Conservation (phyloP, 1,140 invertebrate species). For the Neodiprion fabricii region DNA sequence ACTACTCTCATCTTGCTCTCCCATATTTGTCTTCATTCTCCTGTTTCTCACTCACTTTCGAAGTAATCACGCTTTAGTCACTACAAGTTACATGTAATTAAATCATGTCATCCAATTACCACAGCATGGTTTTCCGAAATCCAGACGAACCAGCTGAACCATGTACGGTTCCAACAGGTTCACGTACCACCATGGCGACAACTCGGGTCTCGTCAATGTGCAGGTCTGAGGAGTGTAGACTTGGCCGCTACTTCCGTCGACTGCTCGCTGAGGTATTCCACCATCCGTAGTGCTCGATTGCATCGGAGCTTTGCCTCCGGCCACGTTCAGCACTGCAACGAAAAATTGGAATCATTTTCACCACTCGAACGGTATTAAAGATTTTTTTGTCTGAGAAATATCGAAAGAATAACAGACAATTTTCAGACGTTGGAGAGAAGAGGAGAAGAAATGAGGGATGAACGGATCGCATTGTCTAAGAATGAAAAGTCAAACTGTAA, state of each 20-base stretch:
- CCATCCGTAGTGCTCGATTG: constrained; percentile 85
- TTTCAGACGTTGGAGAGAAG: too few species aligned
- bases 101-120: constrained; percentile 67
- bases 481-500: too few species aligned
- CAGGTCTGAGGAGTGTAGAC: constrained; percentile 86
- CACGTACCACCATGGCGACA: constrained; percentile 94
- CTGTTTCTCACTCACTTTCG: not conserved
- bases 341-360: constrained; percentile 27
- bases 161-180: constrained; percentile 94
- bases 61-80: too few species aligned
- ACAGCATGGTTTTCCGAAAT: constrained; percentile 92
- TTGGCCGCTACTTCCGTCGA: constrained; percentile 88
- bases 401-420: constrained; percentile 19
- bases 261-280: constrained; percentile 88
- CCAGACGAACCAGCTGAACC: constrained; percentile 90
- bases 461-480: too few species aligned
- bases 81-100: not conserved
- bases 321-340: constrained; percentile 89
- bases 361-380: not conserved
- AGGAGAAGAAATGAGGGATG: too few species aligned
- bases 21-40: not conserved
- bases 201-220: constrained; percentile 82
- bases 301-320: constrained; percentile 94
- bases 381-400: not conserved
- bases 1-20: not conserved